Percentiles rank a stretch among this genome's conserved stretches.
These are phyloP conservation scores for Drymonia ruficornis DNA, from an alignment of 2,888 invertebrate genomes.

Conservation along the genomic window DNA sequence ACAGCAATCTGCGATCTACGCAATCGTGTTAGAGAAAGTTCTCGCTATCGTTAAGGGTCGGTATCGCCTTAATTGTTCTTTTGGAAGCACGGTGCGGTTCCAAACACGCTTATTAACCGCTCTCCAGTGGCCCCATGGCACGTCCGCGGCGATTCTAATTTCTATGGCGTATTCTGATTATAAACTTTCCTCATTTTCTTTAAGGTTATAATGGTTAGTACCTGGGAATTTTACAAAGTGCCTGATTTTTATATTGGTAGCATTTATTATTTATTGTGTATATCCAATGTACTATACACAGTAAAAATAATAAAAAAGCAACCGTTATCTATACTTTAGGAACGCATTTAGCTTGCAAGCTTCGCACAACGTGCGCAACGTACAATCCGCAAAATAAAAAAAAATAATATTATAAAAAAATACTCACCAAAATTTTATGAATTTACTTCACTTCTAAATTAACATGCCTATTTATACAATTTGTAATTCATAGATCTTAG, in stretches of 20 bases:
- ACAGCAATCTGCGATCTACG: neutral
- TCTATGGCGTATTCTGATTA: constrained; percentile 47
- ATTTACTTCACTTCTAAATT: neutral
- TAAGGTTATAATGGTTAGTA: constrained; percentile 28
- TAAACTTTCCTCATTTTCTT: constrained; percentile 78
- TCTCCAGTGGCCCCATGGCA: constrained; percentile 46
- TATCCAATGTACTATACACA: too few relatives aligned
- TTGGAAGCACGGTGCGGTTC: constrained; percentile 55
- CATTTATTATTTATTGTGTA: too few relatives aligned
- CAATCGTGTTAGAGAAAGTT: constrained; percentile 50
- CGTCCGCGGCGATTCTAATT: constrained; percentile 49
- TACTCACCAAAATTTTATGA: neutral
- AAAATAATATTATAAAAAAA: neutral
- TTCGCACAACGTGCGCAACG: constrained; percentile 15
- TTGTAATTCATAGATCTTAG: too few relatives aligned
- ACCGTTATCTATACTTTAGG: constrained; percentile 24
- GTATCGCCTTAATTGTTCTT: constrained; percentile 70
- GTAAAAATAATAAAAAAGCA: constrained; percentile 37
- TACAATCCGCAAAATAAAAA: constrained; percentile 16
- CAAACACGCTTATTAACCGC: constrained; percentile 69
- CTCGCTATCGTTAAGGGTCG: constrained; percentile 59
- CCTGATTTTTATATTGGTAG: too few relatives aligned
- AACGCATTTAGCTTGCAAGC: constrained; percentile 9
- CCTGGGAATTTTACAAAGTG: too few relatives aligned
- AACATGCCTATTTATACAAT: too few relatives aligned